Evolutionary conservation across 2,888 invertebrate species (phyloP).

Genomic region (Eurytoma adleriae): DNA sequence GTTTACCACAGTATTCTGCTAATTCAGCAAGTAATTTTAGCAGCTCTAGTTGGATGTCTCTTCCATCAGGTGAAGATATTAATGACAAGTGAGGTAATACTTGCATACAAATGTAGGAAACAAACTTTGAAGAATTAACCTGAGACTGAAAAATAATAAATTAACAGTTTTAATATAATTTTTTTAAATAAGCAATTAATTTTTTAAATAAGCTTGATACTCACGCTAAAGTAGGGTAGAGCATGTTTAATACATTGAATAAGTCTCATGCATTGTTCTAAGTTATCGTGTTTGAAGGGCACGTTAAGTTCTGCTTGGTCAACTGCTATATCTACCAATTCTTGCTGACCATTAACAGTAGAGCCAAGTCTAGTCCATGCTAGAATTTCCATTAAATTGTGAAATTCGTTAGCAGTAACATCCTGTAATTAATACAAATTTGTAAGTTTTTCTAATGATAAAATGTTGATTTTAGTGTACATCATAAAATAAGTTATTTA

Average conservation of each 20-base stretch:
- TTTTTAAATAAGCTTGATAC: slow-evolving; percentile 69
- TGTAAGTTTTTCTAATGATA: neutral
- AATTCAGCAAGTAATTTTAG: slow-evolving; percentile 93
- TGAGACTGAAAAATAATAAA: slow-evolving; percentile 81
- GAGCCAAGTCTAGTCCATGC: slow-evolving; percentile 88
- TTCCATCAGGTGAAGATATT: slow-evolving; percentile 79
- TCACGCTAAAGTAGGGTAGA: slow-evolving; percentile 92
- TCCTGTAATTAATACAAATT: slow-evolving; percentile 78
- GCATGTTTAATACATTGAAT: slow-evolving; percentile 92
- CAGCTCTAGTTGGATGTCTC: slow-evolving; percentile 85
- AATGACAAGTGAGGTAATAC: slow-evolving; percentile 87
- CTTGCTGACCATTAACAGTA: slow-evolving; percentile 90
- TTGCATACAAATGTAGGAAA: slow-evolving; percentile 90
- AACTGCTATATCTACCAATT: slow-evolving; percentile 89
- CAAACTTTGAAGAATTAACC: slow-evolving; percentile 90
- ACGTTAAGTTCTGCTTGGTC: slow-evolving; percentile 91
- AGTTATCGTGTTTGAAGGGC: slow-evolving; percentile 83
- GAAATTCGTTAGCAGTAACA: slow-evolving; percentile 94
- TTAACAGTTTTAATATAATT: neutral
- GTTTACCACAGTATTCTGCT: slow-evolving; percentile 84
- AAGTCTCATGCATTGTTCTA: slow-evolving; percentile 81
- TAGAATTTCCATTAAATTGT: slow-evolving; percentile 90
- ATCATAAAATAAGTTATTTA: slow-evolving; percentile 38
- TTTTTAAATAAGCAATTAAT: neutral
- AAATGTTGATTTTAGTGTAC: neutral